These are phyloP conservation scores for Hyaena hyaena DNA, from an alignment of 2,113 vertebrate genomes.

Conservation along the genomic window DNA sequence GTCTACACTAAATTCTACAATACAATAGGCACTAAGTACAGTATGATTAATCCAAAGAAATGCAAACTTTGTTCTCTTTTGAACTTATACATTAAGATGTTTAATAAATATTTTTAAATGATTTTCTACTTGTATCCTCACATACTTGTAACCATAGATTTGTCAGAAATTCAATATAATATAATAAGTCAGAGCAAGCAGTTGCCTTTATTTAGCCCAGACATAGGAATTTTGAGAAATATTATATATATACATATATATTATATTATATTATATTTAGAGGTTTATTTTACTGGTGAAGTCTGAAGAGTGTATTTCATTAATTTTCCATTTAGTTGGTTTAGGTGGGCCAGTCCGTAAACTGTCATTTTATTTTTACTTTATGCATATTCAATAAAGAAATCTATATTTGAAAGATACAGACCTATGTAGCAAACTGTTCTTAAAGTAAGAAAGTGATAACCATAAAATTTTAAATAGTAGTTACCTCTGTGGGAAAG, in stretches of 20 bases:
- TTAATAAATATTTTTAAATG: background rate
- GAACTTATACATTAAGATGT: background rate
- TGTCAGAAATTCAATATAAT: background rate
- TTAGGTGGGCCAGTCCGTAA: background rate
- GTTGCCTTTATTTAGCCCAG: background rate
- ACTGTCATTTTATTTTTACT: background rate
- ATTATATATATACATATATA: background rate
- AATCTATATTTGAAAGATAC: background rate
- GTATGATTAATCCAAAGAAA: background rate
- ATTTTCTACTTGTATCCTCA: background rate
- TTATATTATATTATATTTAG: too few species aligned
- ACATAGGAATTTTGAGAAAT: background rate
- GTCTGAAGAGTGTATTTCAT: background rate
- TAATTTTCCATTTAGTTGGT: background rate
- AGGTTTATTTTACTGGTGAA: background rate
- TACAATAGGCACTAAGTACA: background rate
- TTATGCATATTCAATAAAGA: background rate
- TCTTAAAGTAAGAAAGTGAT: background rate
- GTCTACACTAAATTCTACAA: background rate
- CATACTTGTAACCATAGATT: background rate
- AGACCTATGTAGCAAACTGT: background rate
- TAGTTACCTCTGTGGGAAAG: background rate
- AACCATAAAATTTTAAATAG: background rate
- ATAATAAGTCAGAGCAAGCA: background rate
- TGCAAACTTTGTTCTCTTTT: background rate